Percentiles rank a stretch among this genome's conserved stretches.
Evolutionary conservation across 2,888 invertebrate species (phyloP).

Genomic region (Arge pagana): DNA sequence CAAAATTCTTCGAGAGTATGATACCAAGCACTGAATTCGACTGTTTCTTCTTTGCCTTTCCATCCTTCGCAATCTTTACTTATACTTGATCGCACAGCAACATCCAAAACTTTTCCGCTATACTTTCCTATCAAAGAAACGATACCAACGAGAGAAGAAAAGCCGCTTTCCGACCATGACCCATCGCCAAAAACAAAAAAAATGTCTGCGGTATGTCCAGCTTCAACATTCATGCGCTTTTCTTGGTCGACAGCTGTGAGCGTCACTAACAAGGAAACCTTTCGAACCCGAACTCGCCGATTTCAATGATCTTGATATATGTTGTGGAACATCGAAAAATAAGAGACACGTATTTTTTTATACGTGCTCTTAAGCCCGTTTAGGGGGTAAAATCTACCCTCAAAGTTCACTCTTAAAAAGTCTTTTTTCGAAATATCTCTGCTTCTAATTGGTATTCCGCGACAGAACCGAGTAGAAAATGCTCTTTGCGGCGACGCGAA

Average conservation of each 20-base stretch:
- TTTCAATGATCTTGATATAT: too few species aligned
- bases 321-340: too few species aligned
- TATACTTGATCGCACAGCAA: constrained; percentile 21
- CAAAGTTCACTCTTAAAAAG: too few species aligned
- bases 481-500: too few species aligned
- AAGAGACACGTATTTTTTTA: too few species aligned
- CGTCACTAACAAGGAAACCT: neutral
- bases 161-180: constrained; percentile 24
- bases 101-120: constrained; percentile 22
- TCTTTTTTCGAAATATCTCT: too few species aligned
- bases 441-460: too few species aligned
- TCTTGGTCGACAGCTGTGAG: constrained; percentile 6
- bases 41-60: constrained; percentile 5
- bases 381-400: too few species aligned
- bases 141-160: constrained; percentile 21
- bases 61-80: constrained; percentile 22
- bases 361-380: too few species aligned
- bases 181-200: constrained; percentile 11
- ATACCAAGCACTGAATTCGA: constrained; percentile 21
- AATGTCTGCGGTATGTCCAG: neutral
- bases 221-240: neutral
- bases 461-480: too few species aligned
- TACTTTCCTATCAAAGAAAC: constrained; percentile 21
- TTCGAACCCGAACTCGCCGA: too few species aligned
- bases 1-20: constrained; percentile 24